phyloP scores from a whole-genome alignment of 2,797 vertebrate genomes.

The Coilia nasus region DNA sequence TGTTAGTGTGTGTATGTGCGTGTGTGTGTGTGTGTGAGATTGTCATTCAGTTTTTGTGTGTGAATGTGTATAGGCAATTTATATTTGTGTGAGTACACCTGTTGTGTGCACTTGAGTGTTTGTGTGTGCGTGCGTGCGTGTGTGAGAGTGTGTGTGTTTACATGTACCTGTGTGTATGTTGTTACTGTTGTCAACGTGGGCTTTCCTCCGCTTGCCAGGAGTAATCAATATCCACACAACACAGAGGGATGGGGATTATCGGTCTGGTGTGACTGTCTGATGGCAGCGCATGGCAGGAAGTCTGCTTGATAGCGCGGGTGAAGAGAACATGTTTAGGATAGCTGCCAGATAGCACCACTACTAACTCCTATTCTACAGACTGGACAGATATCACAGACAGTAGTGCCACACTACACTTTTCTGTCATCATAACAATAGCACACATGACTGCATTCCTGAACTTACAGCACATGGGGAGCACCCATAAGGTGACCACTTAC shows the following conservation, averaged over 20 bases:
- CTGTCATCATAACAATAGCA: background rate
- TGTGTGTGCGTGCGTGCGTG: background rate
- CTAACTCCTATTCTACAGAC: background rate
- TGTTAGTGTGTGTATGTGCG: background rate
- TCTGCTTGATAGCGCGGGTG: background rate
- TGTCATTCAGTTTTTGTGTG: background rate
- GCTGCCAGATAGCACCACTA: background rate
- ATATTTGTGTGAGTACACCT: no score
- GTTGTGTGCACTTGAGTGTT: no score
- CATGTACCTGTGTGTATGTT: background rate
- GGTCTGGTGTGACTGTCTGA: background rate
- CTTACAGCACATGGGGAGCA: no score
- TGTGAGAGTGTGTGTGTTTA: background rate
- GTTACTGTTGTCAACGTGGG: background rate
- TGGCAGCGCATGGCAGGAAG: background rate
- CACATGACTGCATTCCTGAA: background rate
- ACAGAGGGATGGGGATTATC: background rate
- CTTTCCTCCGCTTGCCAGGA: background rate
- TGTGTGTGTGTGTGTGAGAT: conserved; percentile 4
- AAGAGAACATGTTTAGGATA: background rate
- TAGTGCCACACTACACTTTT: background rate
- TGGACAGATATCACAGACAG: background rate
- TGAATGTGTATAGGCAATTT: background rate
- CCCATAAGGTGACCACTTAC: no score
- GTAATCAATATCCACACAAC: background rate